These are phyloP conservation scores for Lithosia quadra DNA, from an alignment of 2,888 invertebrate species.

Conservation along the genomic window DNA sequence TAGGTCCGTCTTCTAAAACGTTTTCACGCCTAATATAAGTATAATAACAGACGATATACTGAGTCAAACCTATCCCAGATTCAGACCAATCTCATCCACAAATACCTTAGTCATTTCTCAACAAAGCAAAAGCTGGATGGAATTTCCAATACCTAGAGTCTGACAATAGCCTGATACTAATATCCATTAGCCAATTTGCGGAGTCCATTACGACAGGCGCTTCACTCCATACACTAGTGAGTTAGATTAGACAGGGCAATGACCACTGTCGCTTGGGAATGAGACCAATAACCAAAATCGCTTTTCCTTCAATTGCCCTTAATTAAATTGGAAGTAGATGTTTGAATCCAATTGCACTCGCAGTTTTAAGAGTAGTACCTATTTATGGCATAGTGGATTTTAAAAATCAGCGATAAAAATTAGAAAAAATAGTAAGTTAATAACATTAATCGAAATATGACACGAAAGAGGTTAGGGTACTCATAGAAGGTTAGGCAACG, in stretches of 20 bases:
- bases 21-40: too few species aligned
- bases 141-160: background rate
- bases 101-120: background rate
- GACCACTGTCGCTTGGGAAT: background rate
- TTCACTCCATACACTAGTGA: background rate
- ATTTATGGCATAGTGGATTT: too few species aligned
- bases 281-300: background rate
- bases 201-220: background rate
- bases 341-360: background rate
- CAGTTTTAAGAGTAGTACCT: background rate
- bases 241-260: slow-evolving; percentile 2
- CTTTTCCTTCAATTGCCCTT: background rate
- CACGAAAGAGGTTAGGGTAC: too few species aligned
- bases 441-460: too few species aligned
- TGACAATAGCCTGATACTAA: background rate
- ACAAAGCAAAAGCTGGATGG: background rate
- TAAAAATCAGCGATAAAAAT: too few species aligned
- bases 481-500: too few species aligned
- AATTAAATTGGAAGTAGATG: background rate
- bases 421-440: too few species aligned
- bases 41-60: too few species aligned
- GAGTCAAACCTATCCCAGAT: background rate
- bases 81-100: background rate
- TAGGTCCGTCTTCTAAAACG: too few species aligned
- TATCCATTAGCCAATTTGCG: background rate